Evolutionary conservation across 2,113 vertebrate genomes (phyloP).

Genomic region (Oryzias woworae): DNA sequence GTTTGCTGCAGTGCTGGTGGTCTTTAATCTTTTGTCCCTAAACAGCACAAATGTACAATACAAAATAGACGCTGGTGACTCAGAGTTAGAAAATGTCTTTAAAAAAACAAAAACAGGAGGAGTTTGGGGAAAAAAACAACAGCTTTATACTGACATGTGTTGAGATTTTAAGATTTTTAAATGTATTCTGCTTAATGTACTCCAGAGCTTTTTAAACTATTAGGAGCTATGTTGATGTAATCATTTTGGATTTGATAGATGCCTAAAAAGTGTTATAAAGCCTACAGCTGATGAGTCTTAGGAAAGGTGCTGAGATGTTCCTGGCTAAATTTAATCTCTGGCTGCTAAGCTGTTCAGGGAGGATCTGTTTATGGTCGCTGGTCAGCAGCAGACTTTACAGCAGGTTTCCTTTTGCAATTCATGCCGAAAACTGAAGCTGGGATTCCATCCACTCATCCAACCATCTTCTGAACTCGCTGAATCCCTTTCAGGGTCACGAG

Average conservation of each 20-base stretch:
- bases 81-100: neutral
- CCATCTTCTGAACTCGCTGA: too few relatives aligned
- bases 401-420: too few relatives aligned
- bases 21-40: neutral
- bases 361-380: neutral
- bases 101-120: too few relatives aligned
- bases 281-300: neutral
- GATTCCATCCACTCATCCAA: neutral
- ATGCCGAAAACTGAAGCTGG: constrained; percentile 6
- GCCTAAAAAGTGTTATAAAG: too few relatives aligned
- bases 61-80: neutral
- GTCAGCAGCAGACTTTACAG: neutral
- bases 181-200: too few relatives aligned
- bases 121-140: too few relatives aligned
- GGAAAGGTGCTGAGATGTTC: neutral
- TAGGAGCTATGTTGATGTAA: too few relatives aligned
- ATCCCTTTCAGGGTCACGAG: too few relatives aligned
- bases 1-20: neutral
- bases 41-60: neutral
- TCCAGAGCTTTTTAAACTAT: too few relatives aligned
- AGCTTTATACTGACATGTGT: too few relatives aligned
- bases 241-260: too few relatives aligned
- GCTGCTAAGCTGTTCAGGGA: neutral
- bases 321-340: neutral
- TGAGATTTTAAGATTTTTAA: too few relatives aligned